Percentiles rank a stretch among this genome's conserved stretches.
These are phyloP conservation scores for Paragorgia papillata DNA, from an alignment of 92 coral and sea anemone species.

Conservation along the genomic window DNA sequence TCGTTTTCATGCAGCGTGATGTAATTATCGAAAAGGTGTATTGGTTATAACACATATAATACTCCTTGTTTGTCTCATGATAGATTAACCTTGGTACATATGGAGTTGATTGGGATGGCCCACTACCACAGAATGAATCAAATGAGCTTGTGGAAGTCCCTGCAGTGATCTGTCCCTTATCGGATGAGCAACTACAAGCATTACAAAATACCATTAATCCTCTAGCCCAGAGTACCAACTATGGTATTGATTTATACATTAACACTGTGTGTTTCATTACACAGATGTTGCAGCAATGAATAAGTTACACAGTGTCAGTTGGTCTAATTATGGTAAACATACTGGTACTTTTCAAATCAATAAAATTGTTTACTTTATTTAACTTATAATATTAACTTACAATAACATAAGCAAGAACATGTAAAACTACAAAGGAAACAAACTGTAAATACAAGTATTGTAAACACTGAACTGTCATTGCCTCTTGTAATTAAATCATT, in stretches of 20 bases:
- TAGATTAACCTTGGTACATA: conserved; percentile 44
- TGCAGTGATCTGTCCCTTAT: conserved; percentile 32
- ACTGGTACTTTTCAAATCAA: no score
- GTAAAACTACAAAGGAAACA: no score
- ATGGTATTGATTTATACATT: conserved; percentile 51
- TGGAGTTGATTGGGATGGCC: conserved; percentile 62
- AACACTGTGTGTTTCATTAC: conserved; percentile 39
- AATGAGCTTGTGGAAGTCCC: conserved; percentile 37
- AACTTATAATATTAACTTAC: no score
- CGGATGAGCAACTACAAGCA: conserved; percentile 36
- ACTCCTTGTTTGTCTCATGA: not conserved
- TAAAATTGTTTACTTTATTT: no score
- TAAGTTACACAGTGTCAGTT: not conserved
- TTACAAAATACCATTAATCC: conserved; percentile 37
- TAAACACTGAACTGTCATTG: no score
- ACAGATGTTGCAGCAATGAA: not conserved
- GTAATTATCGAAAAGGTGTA: no score
- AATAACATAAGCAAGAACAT: no score
- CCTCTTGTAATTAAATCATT: no score
- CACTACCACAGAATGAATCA: conserved; percentile 27
- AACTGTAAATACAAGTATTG: no score
- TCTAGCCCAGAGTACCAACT: conserved; percentile 39
- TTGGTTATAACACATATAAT: no score
- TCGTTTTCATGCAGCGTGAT: no score
- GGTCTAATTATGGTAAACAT: not conserved